phyloP scores from a whole-genome alignment of 2,797 vertebrate genomes.

The Gallirallus australis region DNA sequence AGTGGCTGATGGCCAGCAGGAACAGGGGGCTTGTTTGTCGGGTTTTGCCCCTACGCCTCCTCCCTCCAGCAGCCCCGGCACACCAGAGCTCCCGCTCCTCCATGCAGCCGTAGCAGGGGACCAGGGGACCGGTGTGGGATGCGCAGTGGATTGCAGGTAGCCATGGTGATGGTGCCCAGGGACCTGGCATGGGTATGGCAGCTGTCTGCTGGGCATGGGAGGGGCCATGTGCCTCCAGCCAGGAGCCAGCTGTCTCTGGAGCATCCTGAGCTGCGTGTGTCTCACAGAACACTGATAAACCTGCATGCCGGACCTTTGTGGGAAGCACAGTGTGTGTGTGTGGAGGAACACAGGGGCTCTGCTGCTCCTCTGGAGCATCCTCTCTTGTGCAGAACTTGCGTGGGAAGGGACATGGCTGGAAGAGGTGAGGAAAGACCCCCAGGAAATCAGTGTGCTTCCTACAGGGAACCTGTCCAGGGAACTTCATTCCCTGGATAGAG shows the following conservation, averaged over 20 bases:
- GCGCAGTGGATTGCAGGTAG: not conserved
- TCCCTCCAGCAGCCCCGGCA: not conserved
- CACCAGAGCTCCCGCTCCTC: not conserved
- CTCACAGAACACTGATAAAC: too few species aligned
- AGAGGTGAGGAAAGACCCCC: not conserved
- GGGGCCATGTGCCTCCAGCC: not conserved
- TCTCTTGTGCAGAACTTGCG: fast-evolving
- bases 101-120: not conserved
- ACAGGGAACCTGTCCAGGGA: not conserved
- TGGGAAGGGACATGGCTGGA: not conserved
- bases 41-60: fast-evolving
- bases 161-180: not conserved
- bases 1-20: fast-evolving
- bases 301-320: too few species aligned
- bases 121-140: fast-evolving
- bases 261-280: fast-evolving
- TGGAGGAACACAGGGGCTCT: not conserved
- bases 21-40: not conserved
- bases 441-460: not conserved
- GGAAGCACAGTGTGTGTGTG: too few species aligned
- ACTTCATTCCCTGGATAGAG: not conserved
- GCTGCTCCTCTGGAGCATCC: not conserved
- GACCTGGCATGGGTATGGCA: not conserved
- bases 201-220: not conserved
- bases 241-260: not conserved